A percentile compares a stretch with the other conserved stretches of the same genome.
These are phyloP conservation scores for Trypoxylon attenuatum DNA, from an alignment of 2,888 invertebrate species.

Conservation along the genomic window DNA sequence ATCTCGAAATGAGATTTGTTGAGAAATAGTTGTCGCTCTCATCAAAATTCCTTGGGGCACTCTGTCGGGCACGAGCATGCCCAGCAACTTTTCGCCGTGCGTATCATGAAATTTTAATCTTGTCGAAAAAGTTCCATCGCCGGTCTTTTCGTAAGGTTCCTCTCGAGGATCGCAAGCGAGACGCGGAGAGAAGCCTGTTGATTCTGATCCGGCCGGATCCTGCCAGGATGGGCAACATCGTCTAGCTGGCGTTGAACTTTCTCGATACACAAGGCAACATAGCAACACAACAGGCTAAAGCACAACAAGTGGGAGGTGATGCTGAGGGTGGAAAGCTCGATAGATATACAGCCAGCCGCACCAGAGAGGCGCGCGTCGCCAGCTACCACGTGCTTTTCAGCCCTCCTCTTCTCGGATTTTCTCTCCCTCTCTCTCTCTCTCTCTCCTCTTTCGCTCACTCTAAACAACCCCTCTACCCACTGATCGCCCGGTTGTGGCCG, in stretches of 20 bases:
- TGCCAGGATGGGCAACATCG: conserved; percentile 66
- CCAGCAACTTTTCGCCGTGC: conserved; percentile 1
- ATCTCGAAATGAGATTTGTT: conserved; percentile 42
- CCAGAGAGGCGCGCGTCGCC: conserved; percentile 71
- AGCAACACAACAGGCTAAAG: conserved; percentile 73
- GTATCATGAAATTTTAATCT: conserved; percentile 43
- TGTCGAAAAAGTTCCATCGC: conserved; percentile 29
- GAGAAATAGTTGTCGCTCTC: conserved; percentile 9
- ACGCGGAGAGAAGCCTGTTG: conserved; percentile 65
- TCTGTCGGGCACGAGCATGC: conserved; percentile 5
- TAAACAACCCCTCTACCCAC: conserved; percentile 64
- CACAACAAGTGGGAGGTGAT: conserved; percentile 73
- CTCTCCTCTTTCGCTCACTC: conserved; percentile 56
- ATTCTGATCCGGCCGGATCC: conserved; percentile 59
- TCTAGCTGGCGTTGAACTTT: conserved; percentile 75
- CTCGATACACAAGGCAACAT: conserved; percentile 74
- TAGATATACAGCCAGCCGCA: conserved; percentile 66
- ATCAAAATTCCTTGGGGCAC: conserved; percentile 30
- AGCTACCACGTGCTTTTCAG: conserved; percentile 66
- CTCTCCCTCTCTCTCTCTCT: conserved; percentile 3
- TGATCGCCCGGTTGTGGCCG: conserved; percentile 54
- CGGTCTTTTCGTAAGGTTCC: conserved; percentile 19
- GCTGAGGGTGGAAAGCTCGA: conserved; percentile 67
- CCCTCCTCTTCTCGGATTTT: conserved; percentile 40
- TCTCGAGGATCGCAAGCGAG: background rate